phyloP scores from a whole-genome alignment of 2,113 vertebrate species.

The Artemisiospiza belli region DNA sequence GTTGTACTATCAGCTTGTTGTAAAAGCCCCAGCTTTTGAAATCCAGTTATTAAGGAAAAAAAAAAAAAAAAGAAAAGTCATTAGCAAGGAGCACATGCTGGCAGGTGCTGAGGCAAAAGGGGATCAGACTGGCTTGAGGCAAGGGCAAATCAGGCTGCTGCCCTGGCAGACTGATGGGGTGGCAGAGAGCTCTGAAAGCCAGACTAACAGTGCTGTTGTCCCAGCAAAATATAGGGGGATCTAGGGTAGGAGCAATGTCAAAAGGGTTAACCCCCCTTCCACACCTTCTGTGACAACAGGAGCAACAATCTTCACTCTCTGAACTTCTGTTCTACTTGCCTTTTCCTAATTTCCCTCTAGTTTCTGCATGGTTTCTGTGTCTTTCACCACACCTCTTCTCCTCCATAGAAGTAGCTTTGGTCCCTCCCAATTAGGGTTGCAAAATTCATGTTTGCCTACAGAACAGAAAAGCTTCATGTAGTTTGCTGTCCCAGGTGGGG shows the following conservation, averaged over 20 bases:
- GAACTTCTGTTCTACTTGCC: neutral
- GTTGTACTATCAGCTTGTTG: neutral
- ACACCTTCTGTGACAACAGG: neutral
- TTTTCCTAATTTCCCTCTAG: neutral
- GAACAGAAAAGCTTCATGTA: neutral
- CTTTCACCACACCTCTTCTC: neutral
- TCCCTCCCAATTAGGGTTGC: neutral
- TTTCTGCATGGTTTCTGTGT: neutral
- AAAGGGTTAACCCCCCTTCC: neutral
- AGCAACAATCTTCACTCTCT: neutral
- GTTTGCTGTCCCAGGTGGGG: neutral
- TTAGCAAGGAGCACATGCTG: neutral
- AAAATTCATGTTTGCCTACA: neutral
- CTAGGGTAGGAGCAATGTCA: neutral
- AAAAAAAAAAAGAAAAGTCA: neutral
- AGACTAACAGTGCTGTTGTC: neutral
- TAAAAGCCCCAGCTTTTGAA: neutral
- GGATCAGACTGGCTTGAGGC: neutral
- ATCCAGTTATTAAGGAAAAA: neutral
- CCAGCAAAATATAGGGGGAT: neutral
- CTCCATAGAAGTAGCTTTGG: neutral
- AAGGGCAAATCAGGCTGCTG: neutral
- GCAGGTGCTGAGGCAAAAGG: neutral
- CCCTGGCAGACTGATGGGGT: neutral
- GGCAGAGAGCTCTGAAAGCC: neutral